Evolutionary conservation across 2,888 invertebrate species (phyloP).

Genomic region (Congeria kusceri): DNA sequence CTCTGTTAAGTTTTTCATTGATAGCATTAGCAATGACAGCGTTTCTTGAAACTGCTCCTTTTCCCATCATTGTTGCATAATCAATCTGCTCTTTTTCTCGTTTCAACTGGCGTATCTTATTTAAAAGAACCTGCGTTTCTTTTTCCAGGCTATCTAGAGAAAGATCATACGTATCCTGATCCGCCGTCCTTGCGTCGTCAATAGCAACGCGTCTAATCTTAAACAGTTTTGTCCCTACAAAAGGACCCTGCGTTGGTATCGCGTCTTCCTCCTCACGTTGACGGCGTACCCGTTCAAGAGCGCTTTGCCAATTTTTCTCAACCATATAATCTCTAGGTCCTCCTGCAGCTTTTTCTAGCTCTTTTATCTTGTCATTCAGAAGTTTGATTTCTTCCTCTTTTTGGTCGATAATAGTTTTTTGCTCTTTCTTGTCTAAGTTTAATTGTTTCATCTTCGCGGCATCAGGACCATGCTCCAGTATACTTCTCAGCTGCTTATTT

Average conservation of each 20-base stretch:
- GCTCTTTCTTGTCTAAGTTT: constrained; percentile 37
- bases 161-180: constrained; percentile 49
- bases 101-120: constrained; percentile 52
- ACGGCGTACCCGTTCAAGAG: constrained; percentile 24
- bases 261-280: constrained; percentile 47
- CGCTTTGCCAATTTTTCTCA: constrained; percentile 35
- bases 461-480: constrained; percentile 55
- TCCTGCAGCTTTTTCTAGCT: constrained; percentile 30
- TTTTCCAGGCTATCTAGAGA: constrained; percentile 48
- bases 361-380: constrained; percentile 30
- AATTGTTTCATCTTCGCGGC: constrained; percentile 46
- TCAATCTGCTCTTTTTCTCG: constrained; percentile 53
- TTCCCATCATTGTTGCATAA: constrained; percentile 45
- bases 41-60: constrained; percentile 44
- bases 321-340: constrained; percentile 17
- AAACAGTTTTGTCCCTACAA: constrained; percentile 40
- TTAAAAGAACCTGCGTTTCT: constrained; percentile 50
- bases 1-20: constrained; percentile 51
- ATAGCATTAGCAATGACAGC: constrained; percentile 44
- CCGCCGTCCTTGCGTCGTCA: constrained; percentile 15
- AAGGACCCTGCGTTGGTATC: constrained; percentile 54
- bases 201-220: constrained; percentile 40
- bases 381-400: constrained; percentile 50
- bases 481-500: constrained; percentile 48
- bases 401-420: constrained; percentile 38